Conservation (phyloP, 2,797 vertebrate genomes). For the Remorina albescens region DNA sequence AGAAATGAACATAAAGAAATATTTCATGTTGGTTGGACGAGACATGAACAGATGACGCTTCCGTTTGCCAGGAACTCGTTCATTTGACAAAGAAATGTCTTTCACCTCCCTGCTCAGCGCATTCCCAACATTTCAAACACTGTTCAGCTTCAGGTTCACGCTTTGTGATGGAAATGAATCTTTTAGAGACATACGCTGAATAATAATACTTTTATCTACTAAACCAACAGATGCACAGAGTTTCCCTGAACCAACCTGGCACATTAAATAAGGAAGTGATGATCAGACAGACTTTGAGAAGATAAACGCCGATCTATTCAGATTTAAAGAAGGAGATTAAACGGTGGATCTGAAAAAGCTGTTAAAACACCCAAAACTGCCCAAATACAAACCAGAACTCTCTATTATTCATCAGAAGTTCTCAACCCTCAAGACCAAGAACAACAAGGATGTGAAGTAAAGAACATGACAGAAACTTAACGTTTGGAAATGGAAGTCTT, state of each 20-base stretch:
- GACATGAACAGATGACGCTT: background rate
- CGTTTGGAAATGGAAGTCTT: background rate
- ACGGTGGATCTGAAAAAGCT: background rate
- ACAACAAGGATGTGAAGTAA: background rate
- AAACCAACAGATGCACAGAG: background rate
- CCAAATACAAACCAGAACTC: background rate
- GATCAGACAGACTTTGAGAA: conserved; percentile 3
- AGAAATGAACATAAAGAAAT: background rate
- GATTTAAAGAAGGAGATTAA: conserved; percentile 12
- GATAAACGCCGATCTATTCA: conserved; percentile 1
- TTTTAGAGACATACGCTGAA: background rate
- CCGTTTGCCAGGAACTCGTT: background rate
- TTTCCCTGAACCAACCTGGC: background rate
- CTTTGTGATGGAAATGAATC: background rate
- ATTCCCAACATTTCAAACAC: background rate
- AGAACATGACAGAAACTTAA: background rate
- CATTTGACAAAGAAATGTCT: background rate
- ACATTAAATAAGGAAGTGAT: conserved; percentile 19
- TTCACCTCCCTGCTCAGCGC: background rate
- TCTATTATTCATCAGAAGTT: background rate
- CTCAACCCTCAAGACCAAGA: background rate
- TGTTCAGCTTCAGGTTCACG: background rate
- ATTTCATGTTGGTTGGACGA: background rate
- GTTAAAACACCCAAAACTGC: background rate
- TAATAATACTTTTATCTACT: background rate